A percentile compares a stretch with the other conserved stretches of the same genome.
Conservation (phyloP, 1,140 invertebrate species). For the Ylistrum balloti region DNA sequence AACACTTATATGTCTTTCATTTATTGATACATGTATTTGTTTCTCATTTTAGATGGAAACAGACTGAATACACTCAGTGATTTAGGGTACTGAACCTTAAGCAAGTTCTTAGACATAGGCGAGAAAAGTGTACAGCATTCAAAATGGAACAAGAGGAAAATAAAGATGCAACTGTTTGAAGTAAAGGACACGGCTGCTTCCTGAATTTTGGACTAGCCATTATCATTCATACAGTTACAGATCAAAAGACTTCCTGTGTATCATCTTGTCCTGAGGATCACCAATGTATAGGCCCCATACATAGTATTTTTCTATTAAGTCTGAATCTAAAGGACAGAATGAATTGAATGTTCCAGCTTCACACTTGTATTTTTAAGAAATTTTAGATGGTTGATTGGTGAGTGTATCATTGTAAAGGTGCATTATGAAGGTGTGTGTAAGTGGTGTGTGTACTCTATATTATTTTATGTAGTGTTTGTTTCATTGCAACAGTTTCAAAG, state of each 20-base stretch:
- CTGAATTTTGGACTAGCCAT: background rate
- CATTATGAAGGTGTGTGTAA: background rate
- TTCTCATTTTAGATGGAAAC: slow-evolving; percentile 7
- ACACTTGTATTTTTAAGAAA: background rate
- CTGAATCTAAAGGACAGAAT: background rate
- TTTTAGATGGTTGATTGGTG: slow-evolving; percentile 24
- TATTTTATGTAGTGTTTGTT: background rate
- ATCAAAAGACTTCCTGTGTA: background rate
- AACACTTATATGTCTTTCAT: background rate
- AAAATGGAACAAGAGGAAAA: background rate
- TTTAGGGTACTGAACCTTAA: background rate
- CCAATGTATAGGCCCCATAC: background rate
- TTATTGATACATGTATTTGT: background rate
- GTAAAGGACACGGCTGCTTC: background rate
- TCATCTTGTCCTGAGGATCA: slow-evolving; percentile 48
- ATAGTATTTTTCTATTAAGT: background rate
- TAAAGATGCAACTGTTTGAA: background rate
- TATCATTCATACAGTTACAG: background rate
- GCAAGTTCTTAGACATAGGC: no score
- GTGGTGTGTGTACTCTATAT: background rate
- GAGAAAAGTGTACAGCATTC: background rate
- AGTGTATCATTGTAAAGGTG: background rate
- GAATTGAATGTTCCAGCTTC: background rate
- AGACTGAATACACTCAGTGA: background rate
- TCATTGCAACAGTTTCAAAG: background rate